Base-by-base conservation (phyloP, 2,113 vertebrate species). In the Ifrita kowaldi region DNA sequence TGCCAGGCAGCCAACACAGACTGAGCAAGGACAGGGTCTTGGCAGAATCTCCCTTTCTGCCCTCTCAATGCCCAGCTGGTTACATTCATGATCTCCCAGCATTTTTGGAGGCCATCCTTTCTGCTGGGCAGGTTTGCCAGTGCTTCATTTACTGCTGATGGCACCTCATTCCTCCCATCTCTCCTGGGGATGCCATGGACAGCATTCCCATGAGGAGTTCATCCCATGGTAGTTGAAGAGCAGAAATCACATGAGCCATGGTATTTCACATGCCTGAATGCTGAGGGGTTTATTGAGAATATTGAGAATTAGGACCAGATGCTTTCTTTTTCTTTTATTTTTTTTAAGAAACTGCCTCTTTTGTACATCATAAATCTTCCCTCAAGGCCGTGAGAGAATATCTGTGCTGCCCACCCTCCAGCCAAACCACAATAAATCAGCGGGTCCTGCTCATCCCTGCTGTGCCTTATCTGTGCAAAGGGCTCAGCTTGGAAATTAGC, bases 341-440 rank as follows among this genome's bases (percentile, higher is more conserved):
- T 47, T 39, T 42, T 15, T 0, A 56, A 79, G 41, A 73, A 90
- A 64, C 23, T 57, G 37, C 57, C 53, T 82, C 24, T 91, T 85
- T 84, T 49, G 11, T 89, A 69, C 49, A 42, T 94, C 76, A 75
- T 94, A 92, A 95, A 95, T 96, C 79, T 88, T 93, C 69, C 41
- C 37, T 46, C 18, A 14, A 88, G 90, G 64, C 83, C 37, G 3
- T 94, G 93, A 93, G 92, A 93, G 83, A 96, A 26, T 93, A 77
- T 88, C 68, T 74, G 56, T 59, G 64, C 64, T 88, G 85, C 74
- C 92, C 68, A 84, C 79, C 64, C 71, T 70, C 22, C 65, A 86
- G 60, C 52, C 60, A 92, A 84, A 75, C 22, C 56, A 57, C 79
- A 86, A 74, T 96, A 94, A 95, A 96, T 95, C 73, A 90, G 50